Evolutionary conservation across 2,888 invertebrate genomes (phyloP).

Genomic region (Amphipyra berbera): DNA sequence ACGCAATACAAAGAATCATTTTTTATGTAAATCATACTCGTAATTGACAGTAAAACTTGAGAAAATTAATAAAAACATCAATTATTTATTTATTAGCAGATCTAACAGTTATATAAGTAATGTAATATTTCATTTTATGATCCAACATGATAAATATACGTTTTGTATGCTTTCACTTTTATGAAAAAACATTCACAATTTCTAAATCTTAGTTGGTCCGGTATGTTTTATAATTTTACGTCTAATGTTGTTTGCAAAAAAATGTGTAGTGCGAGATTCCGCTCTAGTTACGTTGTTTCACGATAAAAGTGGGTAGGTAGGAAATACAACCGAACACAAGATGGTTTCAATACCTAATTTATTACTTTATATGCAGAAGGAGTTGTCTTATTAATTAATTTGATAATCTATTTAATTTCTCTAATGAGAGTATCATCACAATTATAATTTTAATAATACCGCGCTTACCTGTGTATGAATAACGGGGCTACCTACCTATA

Average conservation of each 20-base stretch:
- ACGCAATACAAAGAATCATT: constrained; percentile 31
- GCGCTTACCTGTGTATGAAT: constrained; percentile 83
- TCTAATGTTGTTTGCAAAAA: constrained; percentile 53
- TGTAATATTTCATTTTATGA: constrained; percentile 47
- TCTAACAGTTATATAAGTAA: constrained; percentile 43
- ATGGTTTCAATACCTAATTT: constrained; percentile 4
- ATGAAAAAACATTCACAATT: constrained; percentile 65
- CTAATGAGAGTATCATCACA: constrained; percentile 44
- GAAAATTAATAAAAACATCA: constrained; percentile 26
- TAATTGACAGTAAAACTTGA: constrained; percentile 32
- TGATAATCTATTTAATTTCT: constrained; percentile 10
- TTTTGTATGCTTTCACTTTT: constrained; percentile 67
- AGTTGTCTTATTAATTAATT: neutral
- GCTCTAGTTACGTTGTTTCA: constrained; percentile 61
- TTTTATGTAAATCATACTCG: constrained; percentile 32
- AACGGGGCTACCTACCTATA: constrained; percentile 84
- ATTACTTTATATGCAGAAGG: neutral
- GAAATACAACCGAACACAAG: neutral
- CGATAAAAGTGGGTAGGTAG: constrained; percentile 39
- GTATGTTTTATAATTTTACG: constrained; percentile 46
- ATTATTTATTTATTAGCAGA: constrained; percentile 28
- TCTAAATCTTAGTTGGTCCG: constrained; percentile 51
- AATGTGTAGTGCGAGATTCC: constrained; percentile 50
- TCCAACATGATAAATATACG: constrained; percentile 50
- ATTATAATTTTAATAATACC: constrained; percentile 70